Evolutionary conservation across 2,113 vertebrate genomes (phyloP).

Genomic region (Eptesicus fuscus): DNA sequence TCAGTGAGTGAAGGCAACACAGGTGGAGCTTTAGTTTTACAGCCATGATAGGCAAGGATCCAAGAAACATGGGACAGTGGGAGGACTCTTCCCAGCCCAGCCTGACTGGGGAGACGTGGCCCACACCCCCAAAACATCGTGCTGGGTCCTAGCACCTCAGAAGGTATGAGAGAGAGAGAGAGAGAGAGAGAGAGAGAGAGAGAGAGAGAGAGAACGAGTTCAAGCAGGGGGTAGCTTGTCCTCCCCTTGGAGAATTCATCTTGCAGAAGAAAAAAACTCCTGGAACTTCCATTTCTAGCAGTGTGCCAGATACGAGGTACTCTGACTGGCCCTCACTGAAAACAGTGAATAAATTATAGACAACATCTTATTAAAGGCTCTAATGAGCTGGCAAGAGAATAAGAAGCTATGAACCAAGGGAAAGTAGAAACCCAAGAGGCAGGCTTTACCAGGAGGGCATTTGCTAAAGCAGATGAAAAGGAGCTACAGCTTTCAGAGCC

Average conservation of each 20-base stretch:
- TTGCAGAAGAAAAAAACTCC: not conserved
- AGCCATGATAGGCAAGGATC: not conserved
- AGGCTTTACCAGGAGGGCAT: not conserved
- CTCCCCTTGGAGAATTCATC: not conserved
- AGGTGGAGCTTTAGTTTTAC: not conserved
- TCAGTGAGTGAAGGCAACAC: not conserved
- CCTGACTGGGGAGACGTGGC: not conserved
- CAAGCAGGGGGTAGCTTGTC: not conserved
- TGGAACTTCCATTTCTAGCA: not conserved
- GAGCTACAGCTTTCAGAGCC: not conserved
- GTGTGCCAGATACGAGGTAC: not conserved
- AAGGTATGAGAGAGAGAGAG: not conserved
- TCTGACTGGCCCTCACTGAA: not conserved
- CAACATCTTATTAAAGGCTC: not conserved
- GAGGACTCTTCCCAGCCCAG: not conserved
- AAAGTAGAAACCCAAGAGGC: not conserved
- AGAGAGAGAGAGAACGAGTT: not conserved
- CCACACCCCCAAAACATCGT: not conserved
- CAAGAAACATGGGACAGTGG: not conserved
- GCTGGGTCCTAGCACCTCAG: not conserved
- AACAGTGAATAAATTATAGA: slow-evolving; percentile 15
- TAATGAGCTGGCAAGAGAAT: not conserved
- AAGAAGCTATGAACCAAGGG: not conserved
- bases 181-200: not conserved
- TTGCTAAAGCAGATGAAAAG: slow-evolving; percentile 1